These are phyloP conservation scores for Enteromius viviparus DNA, from an alignment of 2,797 vertebrate genomes.

Conservation along the genomic window DNA sequence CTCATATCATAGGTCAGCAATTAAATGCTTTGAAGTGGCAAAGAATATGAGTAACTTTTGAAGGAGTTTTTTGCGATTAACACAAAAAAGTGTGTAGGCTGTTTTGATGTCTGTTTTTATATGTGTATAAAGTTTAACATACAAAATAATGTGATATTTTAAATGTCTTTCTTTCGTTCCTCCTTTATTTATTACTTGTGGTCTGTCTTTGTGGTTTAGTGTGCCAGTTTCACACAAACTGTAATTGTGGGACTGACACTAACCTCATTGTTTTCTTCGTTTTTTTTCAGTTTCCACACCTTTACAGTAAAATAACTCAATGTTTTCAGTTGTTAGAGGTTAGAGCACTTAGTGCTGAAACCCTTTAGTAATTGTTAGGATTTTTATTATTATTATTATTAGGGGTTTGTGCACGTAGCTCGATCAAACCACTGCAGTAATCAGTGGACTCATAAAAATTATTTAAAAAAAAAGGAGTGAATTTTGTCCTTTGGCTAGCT, in stretches of 20 bases:
- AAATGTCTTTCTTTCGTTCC: not conserved
- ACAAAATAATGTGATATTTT: not conserved
- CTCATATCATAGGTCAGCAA: not conserved
- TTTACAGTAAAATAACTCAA: slow-evolving; percentile 2
- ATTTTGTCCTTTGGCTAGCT: no score
- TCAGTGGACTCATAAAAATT: no score
- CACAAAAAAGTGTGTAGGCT: not conserved
- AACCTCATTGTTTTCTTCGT: slow-evolving; percentile 4
- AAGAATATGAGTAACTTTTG: slow-evolving; percentile 11
- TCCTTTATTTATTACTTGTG: slow-evolving; percentile 6
- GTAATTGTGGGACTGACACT: not conserved
- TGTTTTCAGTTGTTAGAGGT: no score
- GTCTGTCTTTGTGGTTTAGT: slow-evolving; percentile 42
- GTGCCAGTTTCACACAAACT: slow-evolving; percentile 41
- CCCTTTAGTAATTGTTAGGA: no score
- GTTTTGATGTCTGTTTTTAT: not conserved
- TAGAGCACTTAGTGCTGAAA: no score
- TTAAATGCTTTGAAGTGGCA: not conserved
- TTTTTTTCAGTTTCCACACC: not conserved
- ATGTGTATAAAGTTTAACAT: not conserved
- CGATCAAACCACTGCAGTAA: no score
- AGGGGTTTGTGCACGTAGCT: no score
- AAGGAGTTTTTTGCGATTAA: not conserved
- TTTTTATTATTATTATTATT: no score
- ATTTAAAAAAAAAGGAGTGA: no score